Evolutionary conservation across 2,113 vertebrate species (phyloP), one percentile per base, ranked within the genome.

Genomic region (Spizaetus ornatus): DNA sequence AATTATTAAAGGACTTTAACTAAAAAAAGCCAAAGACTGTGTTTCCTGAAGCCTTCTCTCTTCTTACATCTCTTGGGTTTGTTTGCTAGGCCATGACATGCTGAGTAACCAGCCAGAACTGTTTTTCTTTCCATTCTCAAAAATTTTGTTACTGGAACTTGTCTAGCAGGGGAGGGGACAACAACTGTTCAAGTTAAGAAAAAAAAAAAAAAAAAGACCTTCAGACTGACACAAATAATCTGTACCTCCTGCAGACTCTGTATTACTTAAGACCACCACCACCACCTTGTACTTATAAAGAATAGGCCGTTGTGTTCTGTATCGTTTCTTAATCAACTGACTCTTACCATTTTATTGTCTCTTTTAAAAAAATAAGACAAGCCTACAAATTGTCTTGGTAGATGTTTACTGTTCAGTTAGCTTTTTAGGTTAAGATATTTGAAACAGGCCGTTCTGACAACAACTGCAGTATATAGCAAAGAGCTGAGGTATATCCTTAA

Each of bases 61-160:
- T 77, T 71, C 53, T 72, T 25, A 38, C 13, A 6, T 47, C 8
- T 53, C 53, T 66, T 47, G 36, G 3, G 8, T 84, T 84, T 78
- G 10, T 70, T 87, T 34, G 26, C 5, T 47, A 43, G 23, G 13
- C 29, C 6, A 7, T 0, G 0, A 42, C 0, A 0, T n/a, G 9
- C 48, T 88, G 36, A 34, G 11, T 59, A 43, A 89, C 23, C 13
- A 50, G 26, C 0, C 3, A 66, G 19, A 90, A 53, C 34, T 73
- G 9, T 7, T 67, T 65, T 40, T 65, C 13, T 58, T 95, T 66
- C 21, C 11, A 12, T 78, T 70, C 42, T 78, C 59, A 50, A 70
- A 58, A 65, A 27, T n/a, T 29, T 43, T 72, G 4, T 31, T 72
- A 13, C 16, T 83, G 45, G n/a, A 82, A 72, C 32, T 42, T 83